These are phyloP conservation scores for Cantharis rufa DNA, from an alignment of 2,888 invertebrate species.

Conservation along the genomic window DNA sequence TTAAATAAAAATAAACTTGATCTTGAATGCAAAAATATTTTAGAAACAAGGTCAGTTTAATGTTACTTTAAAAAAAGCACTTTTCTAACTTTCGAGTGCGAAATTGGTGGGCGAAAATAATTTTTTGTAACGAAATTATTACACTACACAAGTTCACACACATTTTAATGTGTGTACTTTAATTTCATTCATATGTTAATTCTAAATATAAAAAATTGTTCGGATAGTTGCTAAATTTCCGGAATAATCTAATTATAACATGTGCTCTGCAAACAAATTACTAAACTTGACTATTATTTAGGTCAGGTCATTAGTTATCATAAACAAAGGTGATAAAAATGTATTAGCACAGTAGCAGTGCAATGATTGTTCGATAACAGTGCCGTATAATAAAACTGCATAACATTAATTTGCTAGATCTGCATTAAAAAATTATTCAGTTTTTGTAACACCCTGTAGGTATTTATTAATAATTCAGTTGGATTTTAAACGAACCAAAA, in stretches of 20 bases:
- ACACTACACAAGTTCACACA: neutral
- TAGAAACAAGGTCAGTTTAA: neutral
- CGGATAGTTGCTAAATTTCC: neutral
- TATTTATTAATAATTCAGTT: neutral
- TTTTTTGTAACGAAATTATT: neutral
- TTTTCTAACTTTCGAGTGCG: neutral
- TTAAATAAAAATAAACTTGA: neutral
- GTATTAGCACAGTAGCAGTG: neutral
- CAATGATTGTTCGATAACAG: no score
- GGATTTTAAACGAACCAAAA: neutral
- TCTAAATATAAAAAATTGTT: neutral
- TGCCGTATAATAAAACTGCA: no score
- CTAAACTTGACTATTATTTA: neutral
- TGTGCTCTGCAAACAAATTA: neutral
- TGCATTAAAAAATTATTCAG: no score
- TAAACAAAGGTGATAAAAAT: neutral
- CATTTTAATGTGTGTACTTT: neutral
- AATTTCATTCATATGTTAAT: neutral
- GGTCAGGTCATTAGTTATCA: constrained; percentile 2
- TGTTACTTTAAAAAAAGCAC: neutral
- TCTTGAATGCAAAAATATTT: neutral
- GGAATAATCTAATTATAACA: neutral
- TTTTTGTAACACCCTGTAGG: neutral
- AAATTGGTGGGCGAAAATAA: neutral
- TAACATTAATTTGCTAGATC: no score